Evolutionary conservation across 1,140 invertebrate species (phyloP).

Genomic region (Apis laboriosa): DNA sequence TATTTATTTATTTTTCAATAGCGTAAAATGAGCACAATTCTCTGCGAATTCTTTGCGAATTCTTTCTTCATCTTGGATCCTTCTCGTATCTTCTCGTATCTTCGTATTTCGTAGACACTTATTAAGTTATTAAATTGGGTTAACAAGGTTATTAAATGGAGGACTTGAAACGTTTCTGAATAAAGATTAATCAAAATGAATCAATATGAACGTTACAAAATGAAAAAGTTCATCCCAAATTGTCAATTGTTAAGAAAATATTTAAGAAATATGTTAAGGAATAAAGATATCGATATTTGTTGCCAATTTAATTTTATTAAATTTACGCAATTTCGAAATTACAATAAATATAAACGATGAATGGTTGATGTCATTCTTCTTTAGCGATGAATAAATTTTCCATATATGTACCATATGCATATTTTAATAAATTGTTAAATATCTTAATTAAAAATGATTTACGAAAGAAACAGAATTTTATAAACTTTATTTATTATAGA

Average conservation of each 20-base stretch:
- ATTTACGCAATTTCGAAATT: neutral
- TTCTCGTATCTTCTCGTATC: neutral
- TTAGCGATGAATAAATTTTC: no score
- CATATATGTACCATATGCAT: no score
- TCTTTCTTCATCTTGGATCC: constrained; percentile 1
- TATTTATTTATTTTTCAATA: neutral
- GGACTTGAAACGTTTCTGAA: constrained; percentile 22
- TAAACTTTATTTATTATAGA: no score
- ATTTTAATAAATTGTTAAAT: no score
- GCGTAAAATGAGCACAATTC: neutral
- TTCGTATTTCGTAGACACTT: constrained; percentile 9
- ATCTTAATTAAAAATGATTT: no score
- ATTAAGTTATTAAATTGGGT: constrained; percentile 30
- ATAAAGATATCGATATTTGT: neutral
- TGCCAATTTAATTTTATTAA: no score
- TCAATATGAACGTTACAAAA: neutral
- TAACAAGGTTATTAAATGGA: constrained; percentile 25
- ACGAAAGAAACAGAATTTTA: no score
- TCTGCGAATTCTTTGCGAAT: neutral
- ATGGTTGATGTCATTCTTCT: no score
- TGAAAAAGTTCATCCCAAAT: neutral
- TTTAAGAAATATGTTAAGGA: neutral
- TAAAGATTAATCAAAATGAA: neutral
- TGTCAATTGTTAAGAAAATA: neutral
- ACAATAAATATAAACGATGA: no score